Base-by-base conservation (phyloP, 2,113 vertebrate genomes). In the Tamias sibiricus region DNA sequence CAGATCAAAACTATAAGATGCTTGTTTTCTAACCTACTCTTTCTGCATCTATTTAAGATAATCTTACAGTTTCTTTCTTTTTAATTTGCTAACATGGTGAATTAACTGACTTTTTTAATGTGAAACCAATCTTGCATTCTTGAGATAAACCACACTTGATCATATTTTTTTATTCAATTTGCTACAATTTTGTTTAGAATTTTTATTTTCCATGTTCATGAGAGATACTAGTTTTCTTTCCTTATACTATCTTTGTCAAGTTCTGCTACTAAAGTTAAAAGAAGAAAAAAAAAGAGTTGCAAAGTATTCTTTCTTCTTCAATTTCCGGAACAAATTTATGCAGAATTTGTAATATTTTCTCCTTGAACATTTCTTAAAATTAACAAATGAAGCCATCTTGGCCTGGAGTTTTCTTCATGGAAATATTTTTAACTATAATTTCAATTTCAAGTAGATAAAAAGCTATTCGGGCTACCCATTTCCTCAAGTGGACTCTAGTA, bases 91-190 rank as follows among this genome's bases (percentile, higher is more conserved):
- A 95, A 81, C 32, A 71, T 26, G 11, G 4, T 35, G 17, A 96
- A 83, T 87, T 80, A 94, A 42, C n/a, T 32, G 54, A 87, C 4
- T 44, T 95, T 95, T 91, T 81, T 7, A 93, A 74, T 69, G 40
- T 90, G 90, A 94, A 87, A 66, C 68, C 79, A 87, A 94, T 10
- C 68, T 44, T 83, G 54, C 47, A 52, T 90, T 92, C 85, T 69
- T 86, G 40, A 88, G 57, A 94, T 92, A 86, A 96, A 80, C 1
- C 37, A 35, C 32, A 97, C 24, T 68, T 90, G 28, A 10, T 83
- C 54, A 87, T 81, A 89, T 0, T 81, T 4, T 42, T 82, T 11
- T 19, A 68, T 80, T 94, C 42, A 44, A 83, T 49, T 74, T 68
- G 52, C 40, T 87, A 30, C 4, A 44, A 52, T 83, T 96, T 86